phyloP scores from a whole-genome alignment of 2,113 vertebrate genomes.

The Ciconia stormi region DNA sequence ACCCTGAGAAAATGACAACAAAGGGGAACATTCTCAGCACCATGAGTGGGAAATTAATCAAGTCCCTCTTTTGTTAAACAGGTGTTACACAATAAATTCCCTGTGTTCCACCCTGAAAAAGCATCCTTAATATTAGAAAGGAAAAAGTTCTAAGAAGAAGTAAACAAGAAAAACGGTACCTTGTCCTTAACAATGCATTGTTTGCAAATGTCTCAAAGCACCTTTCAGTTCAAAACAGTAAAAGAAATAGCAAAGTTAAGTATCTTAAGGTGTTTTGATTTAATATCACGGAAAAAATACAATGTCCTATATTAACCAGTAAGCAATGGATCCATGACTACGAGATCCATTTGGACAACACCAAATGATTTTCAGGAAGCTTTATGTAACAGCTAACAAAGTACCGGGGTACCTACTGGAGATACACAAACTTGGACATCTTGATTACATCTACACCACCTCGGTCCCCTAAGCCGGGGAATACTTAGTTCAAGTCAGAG shows the following conservation, averaged over 20 bases:
- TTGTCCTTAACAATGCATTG: neutral
- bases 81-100: constrained; percentile 67
- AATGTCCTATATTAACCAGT: neutral
- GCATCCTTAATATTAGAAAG: constrained; percentile 16
- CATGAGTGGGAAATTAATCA: constrained; percentile 65
- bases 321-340: neutral
- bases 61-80: constrained; percentile 60
- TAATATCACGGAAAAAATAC: neutral
- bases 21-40: constrained; percentile 57
- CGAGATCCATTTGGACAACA: neutral
- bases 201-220: neutral
- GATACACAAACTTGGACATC: neutral
- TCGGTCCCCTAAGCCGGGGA: neutral
- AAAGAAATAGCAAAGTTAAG: neutral
- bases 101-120: constrained; percentile 39
- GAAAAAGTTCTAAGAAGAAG: neutral
- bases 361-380: neutral
- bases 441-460: neutral
- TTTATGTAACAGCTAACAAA: neutral
- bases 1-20: constrained; percentile 68
- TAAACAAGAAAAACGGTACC: constrained; percentile 23
- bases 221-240: neutral
- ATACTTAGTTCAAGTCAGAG: neutral
- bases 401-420: neutral
- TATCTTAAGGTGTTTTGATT: neutral